A percentile compares a stretch with the other conserved stretches of the same genome.
These are phyloP conservation scores for Noctuana brunneofusca DNA, from an alignment of 2,888 invertebrate species.

Conservation along the genomic window DNA sequence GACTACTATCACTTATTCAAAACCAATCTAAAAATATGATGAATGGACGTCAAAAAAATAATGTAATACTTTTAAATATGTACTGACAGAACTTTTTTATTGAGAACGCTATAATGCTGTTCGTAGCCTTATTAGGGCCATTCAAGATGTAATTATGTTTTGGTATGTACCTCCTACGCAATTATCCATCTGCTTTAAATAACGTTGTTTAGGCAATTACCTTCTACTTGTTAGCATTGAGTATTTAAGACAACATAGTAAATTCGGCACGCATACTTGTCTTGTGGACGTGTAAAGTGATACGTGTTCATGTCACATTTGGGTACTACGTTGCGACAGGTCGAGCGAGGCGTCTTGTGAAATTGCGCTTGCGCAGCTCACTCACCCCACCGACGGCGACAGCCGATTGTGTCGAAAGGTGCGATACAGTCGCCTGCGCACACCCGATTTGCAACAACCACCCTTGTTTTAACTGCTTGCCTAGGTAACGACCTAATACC, in stretches of 20 bases:
- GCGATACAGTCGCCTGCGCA: conserved; percentile 66
- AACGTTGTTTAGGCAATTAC: background rate
- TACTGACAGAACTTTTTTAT: no score
- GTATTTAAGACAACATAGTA: conserved; percentile 35
- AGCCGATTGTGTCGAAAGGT: conserved; percentile 73
- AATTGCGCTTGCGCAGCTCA: conserved; percentile 79
- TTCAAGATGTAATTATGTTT: no score
- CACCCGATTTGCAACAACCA: conserved; percentile 62
- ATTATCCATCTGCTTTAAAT: no score
- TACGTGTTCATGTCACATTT: conserved; percentile 81
- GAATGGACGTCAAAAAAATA: no score
- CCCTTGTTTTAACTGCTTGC: conserved; percentile 23
- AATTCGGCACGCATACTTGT: conserved; percentile 53
- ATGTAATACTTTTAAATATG: no score
- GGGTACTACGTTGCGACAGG: conserved; percentile 80
- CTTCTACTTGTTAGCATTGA: background rate
- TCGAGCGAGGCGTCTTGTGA: conserved; percentile 78
- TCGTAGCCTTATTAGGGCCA: no score
- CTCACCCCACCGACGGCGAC: conserved; percentile 61
- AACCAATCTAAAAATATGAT: no score
- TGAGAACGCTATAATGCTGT: no score
- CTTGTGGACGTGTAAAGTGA: conserved; percentile 67
- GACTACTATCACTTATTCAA: no score
- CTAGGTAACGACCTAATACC: no score
- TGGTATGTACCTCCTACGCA: no score